These are phyloP conservation scores for Callithrix jacchus DNA, from an alignment of 2,113 vertebrate genomes.

Conservation along the genomic window DNA sequence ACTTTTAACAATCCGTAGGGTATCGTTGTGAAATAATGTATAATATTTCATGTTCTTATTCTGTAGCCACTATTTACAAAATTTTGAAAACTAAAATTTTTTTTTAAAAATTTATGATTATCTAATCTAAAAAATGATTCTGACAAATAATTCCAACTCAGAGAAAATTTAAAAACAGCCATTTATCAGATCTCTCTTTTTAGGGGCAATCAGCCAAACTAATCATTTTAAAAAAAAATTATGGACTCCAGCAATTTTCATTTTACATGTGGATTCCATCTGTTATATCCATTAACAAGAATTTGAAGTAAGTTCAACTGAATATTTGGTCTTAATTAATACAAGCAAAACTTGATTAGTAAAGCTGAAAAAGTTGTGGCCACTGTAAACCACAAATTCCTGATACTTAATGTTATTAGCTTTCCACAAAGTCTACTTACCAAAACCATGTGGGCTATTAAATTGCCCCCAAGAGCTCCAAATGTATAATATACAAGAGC, in stretches of 20 bases:
- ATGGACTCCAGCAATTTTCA: neutral
- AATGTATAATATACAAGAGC: conserved; percentile 98
- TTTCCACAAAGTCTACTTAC: conserved; percentile 84
- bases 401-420: neutral
- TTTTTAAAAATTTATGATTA: neutral
- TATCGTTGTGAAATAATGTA: neutral
- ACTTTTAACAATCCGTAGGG: neutral
- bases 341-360: neutral
- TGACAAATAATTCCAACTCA: neutral
- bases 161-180: neutral
- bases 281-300: neutral
- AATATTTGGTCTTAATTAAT: conserved; percentile 23
- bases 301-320: neutral
- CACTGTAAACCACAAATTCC: neutral
- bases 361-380: neutral
- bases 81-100: neutral
- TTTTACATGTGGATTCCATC: neutral
- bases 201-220: conserved; percentile 4
- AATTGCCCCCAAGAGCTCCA: conserved; percentile 96
- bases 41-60: neutral
- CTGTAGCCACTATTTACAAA: neutral
- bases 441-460: conserved; percentile 97
- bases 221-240: neutral
- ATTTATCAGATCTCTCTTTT: conserved; percentile 8
- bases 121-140: conserved; percentile 18